Evolutionary conservation across 1,140 invertebrate species (phyloP).

Genomic region (Bombus cullumanus): DNA sequence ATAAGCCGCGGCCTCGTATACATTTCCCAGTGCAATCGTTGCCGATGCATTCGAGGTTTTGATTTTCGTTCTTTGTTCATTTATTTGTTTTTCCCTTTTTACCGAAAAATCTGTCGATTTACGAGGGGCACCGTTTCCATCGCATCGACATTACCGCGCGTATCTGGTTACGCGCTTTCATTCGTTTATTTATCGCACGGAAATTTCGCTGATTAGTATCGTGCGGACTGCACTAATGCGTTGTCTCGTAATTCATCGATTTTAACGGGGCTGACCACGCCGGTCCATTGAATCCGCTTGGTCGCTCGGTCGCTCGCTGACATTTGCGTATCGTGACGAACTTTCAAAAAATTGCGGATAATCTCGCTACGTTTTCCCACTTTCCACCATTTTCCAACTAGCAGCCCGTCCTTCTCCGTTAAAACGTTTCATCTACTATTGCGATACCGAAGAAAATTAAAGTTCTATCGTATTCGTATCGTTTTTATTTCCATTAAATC

Average conservation of each 20-base stretch:
- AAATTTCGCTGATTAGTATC: slow-evolving; percentile 82
- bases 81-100: slow-evolving; percentile 68
- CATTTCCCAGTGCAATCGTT: slow-evolving; percentile 64
- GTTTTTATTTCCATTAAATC: too few relatives aligned
- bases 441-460: not conserved
- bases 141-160: slow-evolving; percentile 78
- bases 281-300: slow-evolving; percentile 78
- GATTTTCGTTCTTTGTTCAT: slow-evolving; percentile 69
- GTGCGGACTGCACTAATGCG: slow-evolving; percentile 81
- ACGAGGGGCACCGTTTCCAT: slow-evolving; percentile 75
- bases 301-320: slow-evolving; percentile 48
- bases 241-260: slow-evolving; percentile 82
- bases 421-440: not conserved
- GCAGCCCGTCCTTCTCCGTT: not conserved
- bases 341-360: slow-evolving; percentile 59
- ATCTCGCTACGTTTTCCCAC: slow-evolving; percentile 19
- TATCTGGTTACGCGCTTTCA: slow-evolving; percentile 76
- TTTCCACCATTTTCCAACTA: slow-evolving; percentile 19
- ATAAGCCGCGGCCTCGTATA: slow-evolving; percentile 68
- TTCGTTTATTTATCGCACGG: slow-evolving; percentile 77
- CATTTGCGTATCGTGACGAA: slow-evolving; percentile 57
- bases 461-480: not conserved
- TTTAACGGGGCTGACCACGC: slow-evolving; percentile 76
- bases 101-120: slow-evolving; percentile 76
- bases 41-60: slow-evolving; percentile 61